Base-by-base conservation (phyloP, 2,113 vertebrate genomes). In the Pachycephala philippinensis region DNA sequence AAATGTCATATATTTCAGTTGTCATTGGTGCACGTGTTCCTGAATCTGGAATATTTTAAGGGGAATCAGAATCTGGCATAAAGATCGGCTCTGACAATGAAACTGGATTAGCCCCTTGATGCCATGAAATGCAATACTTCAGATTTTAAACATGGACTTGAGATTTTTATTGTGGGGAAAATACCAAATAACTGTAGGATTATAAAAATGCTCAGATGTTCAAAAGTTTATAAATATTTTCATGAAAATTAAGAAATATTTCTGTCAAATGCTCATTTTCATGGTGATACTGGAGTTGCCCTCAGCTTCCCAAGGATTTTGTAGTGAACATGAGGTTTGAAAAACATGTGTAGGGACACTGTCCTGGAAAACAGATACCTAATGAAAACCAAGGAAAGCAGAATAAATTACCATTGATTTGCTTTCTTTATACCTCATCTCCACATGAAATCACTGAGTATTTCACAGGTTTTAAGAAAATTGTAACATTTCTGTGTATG, bases 21-120 rank as follows among this genome's bases (percentile, higher is more conserved):
- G 74, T 91, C 77, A 53, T 26, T 72, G 28, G 77, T 75, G 44
- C 82, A 79, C 19, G 35, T 71, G 63, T 88, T 93, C 82, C 66
- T 76, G 88, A 83, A 56, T 92, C 64, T 91, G 78, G 53, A 72
- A 17, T 89, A 53, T 92, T 95, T 92, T 30, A 79, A 93, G 57
- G 54, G 61, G 33, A 71, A 37, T 92, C 52, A 45, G 76, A 84
- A 89, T 92, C 80, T 86, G 52, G 53, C 69, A 44, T 68, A 78
- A 77, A 84, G 64, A 59, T 78, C 60, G 75, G 33, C 68, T 57
- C 52, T 8, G 35, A 6, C 27, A 9, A 15, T 3, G 17, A 84
- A 66, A 81, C 22, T 70, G 33, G 52, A n/a, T 71, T 90, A 90
- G 72, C 80, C 40, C 35, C 33, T 70, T 66, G 60, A 24, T 90